Conservation (phyloP, 2,113 vertebrate species). For the Ptyas mucosa region DNA sequence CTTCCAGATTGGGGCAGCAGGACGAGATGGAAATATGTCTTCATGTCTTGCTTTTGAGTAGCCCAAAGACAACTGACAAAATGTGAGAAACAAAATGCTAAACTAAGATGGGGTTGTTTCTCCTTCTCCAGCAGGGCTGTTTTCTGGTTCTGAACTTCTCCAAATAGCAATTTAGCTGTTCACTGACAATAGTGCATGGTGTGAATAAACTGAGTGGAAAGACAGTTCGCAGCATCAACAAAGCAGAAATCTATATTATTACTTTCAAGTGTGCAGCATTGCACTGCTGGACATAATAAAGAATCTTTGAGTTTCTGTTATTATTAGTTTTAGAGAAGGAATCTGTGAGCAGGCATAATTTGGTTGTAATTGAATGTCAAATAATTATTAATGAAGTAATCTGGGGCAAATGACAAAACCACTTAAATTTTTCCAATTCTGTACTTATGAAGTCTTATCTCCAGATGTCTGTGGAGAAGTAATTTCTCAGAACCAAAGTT, state of each 20-base stretch:
- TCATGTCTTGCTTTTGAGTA: background rate
- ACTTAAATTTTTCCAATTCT: conserved; percentile 50
- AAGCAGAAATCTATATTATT: conserved; percentile 7
- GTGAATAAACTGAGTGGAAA: fast-evolving
- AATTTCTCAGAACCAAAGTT: conserved; percentile 30
- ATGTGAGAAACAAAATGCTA: background rate
- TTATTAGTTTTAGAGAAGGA: background rate
- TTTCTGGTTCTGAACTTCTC: background rate
- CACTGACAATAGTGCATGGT: conserved; percentile 4
- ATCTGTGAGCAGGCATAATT: conserved; percentile 22
- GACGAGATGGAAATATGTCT: background rate
- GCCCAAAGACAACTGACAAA: background rate
- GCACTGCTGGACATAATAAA: conserved; percentile 24
- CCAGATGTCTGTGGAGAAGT: conserved; percentile 54
- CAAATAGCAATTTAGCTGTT: background rate
- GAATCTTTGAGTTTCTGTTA: background rate
- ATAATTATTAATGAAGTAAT: conserved; percentile 67
- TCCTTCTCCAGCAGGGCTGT: background rate
- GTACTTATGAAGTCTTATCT: conserved; percentile 56
- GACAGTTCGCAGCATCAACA: background rate
- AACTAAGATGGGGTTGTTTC: background rate
- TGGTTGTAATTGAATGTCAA: conserved; percentile 45
- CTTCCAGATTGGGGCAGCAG: background rate
- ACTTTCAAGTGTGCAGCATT: conserved; percentile 25
- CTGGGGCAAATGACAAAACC: conserved; percentile 40